Conservation (phyloP, 2,888 invertebrate species). For the Crossocerus cetratus region DNA sequence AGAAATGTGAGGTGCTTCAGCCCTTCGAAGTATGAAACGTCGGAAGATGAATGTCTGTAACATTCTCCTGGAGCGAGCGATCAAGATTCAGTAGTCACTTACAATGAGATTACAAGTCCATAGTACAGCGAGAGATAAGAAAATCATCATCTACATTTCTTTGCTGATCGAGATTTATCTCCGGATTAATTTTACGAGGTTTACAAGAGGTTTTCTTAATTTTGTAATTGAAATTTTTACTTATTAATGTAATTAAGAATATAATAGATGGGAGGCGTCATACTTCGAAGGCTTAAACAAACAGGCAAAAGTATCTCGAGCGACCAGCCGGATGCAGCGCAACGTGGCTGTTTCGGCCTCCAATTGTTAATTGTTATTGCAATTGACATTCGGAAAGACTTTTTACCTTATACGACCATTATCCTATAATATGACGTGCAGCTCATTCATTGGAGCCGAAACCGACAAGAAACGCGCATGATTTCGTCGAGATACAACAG, state of each 20-base stretch:
- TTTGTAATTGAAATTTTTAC: not conserved
- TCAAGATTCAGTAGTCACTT: not conserved
- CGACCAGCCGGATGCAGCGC: too few species aligned
- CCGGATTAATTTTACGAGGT: not conserved
- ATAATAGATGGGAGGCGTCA: not conserved
- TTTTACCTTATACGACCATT: conserved; percentile 4
- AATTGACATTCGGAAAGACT: conserved; percentile 1
- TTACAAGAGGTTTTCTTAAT: not conserved
- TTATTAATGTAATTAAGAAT: not conserved
- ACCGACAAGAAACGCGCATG: not conserved
- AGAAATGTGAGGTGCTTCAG: conserved; percentile 25
- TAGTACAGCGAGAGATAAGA: not conserved
- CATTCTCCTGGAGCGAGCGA: not conserved
- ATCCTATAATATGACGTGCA: conserved; percentile 1
- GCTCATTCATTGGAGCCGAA: not conserved
- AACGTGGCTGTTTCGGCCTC: too few species aligned
- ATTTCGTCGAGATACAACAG: not conserved
- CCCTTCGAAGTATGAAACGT: conserved; percentile 24
- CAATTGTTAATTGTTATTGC: conserved; percentile 14
- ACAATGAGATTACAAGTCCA: too few species aligned
- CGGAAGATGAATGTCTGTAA: too few species aligned
- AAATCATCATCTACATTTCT: not conserved
- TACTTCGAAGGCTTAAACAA: conserved; percentile 27
- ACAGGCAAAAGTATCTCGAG: conserved; percentile 9
- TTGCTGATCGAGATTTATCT: not conserved